A percentile compares a stretch with the other conserved stretches of the same genome.
These are phyloP conservation scores for Lateolabrax maculatus DNA, from an alignment of 2,797 vertebrate species.

Conservation along the genomic window DNA sequence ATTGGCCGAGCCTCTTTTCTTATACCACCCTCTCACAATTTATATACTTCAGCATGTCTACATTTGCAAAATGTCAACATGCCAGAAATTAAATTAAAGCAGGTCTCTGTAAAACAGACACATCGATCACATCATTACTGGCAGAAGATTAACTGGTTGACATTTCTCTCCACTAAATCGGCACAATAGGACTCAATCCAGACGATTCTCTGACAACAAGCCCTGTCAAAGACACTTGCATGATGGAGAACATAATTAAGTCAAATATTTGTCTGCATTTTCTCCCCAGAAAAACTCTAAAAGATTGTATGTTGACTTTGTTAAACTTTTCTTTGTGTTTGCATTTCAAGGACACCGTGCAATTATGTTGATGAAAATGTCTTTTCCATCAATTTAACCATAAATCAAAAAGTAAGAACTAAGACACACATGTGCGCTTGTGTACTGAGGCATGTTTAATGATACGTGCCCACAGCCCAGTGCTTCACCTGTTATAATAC, in stretches of 20 bases:
- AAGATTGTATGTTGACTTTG: conserved; percentile 36
- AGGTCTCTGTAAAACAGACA: conserved; percentile 62
- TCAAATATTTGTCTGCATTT: conserved; percentile 60
- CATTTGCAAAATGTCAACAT: conserved; percentile 82
- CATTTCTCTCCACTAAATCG: conserved; percentile 68
- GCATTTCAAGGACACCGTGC: conserved; percentile 57
- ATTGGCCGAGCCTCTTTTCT: conserved; percentile 48
- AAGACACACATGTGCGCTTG: conserved; percentile 4
- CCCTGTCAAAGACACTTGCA: conserved; percentile 51
- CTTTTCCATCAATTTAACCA: conserved; percentile 60
- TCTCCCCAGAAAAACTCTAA: conserved; percentile 23
- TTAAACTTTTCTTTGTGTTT: conserved; percentile 61
- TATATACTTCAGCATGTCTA: conserved; percentile 56
- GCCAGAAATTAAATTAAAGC: conserved; percentile 77
- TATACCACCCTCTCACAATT: conserved; percentile 57
- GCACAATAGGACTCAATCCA: conserved; percentile 61
- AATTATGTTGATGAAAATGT: conserved; percentile 68
- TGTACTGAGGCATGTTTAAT: conserved; percentile 44
- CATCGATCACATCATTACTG: conserved; percentile 75
- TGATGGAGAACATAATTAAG: conserved; percentile 78
- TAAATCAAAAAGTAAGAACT: conserved; percentile 55
- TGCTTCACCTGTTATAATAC: conserved; percentile 54
- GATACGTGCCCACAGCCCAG: conserved; percentile 15
- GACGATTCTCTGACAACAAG: conserved; percentile 56
- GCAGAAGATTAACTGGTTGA: conserved; percentile 78